phyloP scores from a whole-genome alignment of 2,797 vertebrate genomes.

The Epinephelus malabaricus region DNA sequence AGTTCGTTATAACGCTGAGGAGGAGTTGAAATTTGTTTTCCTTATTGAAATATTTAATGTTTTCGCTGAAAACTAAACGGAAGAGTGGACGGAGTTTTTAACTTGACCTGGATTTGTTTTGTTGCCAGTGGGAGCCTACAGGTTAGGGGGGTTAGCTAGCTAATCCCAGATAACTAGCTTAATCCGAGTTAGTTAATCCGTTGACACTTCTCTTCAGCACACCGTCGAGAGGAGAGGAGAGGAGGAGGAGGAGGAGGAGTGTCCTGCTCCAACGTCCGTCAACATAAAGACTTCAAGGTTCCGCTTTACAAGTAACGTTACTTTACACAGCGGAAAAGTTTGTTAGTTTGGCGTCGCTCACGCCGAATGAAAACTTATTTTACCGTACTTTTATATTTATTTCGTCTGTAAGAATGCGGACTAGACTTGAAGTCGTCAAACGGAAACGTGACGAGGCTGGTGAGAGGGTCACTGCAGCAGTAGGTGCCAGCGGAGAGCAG shows the following conservation, averaged over 20 bases:
- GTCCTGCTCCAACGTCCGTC: neutral
- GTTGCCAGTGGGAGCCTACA: slow-evolving; percentile 2
- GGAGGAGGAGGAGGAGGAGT: slow-evolving; percentile 41
- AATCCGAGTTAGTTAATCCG: slow-evolving; percentile 71
- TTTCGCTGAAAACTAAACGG: neutral
- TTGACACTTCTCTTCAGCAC: slow-evolving; percentile 25
- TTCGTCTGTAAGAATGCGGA: neutral
- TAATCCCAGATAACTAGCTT: slow-evolving; percentile 56
- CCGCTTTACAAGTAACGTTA: slow-evolving; percentile 1
- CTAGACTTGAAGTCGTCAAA: neutral
- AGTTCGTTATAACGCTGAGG: no score
- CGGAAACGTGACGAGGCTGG: slow-evolving; percentile 11
- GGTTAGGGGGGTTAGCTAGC: slow-evolving; percentile 21
- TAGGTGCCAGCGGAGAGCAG: neutral
- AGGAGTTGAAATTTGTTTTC: neutral
- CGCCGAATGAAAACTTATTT: neutral
- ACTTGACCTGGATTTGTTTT: slow-evolving; percentile 73
- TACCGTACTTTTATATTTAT: fast-evolving
- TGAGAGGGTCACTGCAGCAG: neutral
- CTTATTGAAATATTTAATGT: neutral
- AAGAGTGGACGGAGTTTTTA: slow-evolving; percentile 16
- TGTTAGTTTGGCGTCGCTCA: neutral
- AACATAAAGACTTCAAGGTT: slow-evolving; percentile 4
- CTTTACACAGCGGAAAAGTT: neutral
- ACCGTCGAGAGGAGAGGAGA: neutral